Evolutionary conservation across 1,140 invertebrate species (phyloP).

Genomic region (Brachionus rotundiformis): DNA sequence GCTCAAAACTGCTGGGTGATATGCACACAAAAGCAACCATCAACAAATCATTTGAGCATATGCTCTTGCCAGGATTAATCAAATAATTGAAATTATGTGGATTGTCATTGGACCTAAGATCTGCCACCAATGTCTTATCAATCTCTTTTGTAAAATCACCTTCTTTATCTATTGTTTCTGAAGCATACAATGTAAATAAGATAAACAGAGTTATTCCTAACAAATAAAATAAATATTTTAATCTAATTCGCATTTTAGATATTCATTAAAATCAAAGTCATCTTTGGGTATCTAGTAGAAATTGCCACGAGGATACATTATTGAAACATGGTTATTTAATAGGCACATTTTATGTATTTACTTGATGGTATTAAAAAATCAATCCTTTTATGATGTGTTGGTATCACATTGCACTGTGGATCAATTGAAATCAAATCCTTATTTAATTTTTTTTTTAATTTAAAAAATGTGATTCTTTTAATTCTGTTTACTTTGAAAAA

Average conservation of each 20-base stretch:
- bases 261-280: not conserved
- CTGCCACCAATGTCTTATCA: not conserved
- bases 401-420: not conserved
- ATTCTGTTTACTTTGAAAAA: not conserved
- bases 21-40: not conserved
- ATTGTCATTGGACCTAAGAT: not conserved
- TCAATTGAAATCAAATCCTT: not conserved
- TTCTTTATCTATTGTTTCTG: not conserved
- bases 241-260: not conserved
- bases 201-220: not conserved
- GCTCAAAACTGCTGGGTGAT: constrained; percentile 52
- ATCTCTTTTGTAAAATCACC: not conserved
- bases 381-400: not conserved
- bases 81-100: constrained; percentile 54
- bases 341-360: not conserved
- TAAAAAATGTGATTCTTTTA: not conserved
- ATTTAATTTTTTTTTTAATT: not conserved
- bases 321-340: not conserved
- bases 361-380: not conserved
- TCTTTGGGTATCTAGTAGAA: constrained; percentile 8
- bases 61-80: constrained; percentile 36
- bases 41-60: not conserved
- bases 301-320: not conserved
- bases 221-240: not conserved
- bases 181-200: not conserved